phyloP scores from a whole-genome alignment of 2,888 invertebrate genomes.

The Eretmocerus hayati region DNA sequence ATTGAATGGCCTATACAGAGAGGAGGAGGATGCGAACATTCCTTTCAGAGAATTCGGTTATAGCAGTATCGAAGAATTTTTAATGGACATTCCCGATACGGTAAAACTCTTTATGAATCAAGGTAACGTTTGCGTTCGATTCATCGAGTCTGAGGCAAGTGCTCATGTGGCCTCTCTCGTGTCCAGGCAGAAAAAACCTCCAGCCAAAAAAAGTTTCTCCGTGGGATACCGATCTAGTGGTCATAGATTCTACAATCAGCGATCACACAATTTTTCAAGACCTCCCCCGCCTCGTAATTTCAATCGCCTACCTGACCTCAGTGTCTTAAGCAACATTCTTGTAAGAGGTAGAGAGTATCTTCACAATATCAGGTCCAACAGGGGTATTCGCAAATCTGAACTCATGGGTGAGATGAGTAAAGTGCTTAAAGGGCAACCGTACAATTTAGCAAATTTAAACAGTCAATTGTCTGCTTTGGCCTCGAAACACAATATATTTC shows the following conservation, averaged over 20 bases:
- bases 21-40: conserved; percentile 25
- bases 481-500: conserved; percentile 20
- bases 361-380: too few species aligned
- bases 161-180: conserved; percentile 33
- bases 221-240: not conserved
- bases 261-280: not conserved
- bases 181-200: conserved; percentile 26
- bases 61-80: conserved; percentile 23
- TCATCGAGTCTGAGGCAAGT: conserved; percentile 27
- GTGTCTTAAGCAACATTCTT: too few species aligned
- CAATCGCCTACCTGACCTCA: too few species aligned
- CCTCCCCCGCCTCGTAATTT: not conserved
- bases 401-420: conserved; percentile 6
- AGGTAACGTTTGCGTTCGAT: conserved; percentile 17
- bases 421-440: not conserved
- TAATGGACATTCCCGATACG: conserved; percentile 24
- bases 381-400: conserved; percentile 8
- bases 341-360: too few species aligned
- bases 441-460: conserved; percentile 20
- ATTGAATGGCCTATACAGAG: conserved; percentile 27
- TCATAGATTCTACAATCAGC: not conserved
- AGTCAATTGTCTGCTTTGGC: conserved; percentile 24
- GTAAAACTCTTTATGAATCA: conserved; percentile 11
- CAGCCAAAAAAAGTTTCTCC: not conserved
- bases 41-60: conserved; percentile 30